Percentiles rank a stretch among this genome's conserved stretches.
These are phyloP conservation scores for Vultur gryphus DNA, from an alignment of 2,797 vertebrate species.

Conservation along the genomic window DNA sequence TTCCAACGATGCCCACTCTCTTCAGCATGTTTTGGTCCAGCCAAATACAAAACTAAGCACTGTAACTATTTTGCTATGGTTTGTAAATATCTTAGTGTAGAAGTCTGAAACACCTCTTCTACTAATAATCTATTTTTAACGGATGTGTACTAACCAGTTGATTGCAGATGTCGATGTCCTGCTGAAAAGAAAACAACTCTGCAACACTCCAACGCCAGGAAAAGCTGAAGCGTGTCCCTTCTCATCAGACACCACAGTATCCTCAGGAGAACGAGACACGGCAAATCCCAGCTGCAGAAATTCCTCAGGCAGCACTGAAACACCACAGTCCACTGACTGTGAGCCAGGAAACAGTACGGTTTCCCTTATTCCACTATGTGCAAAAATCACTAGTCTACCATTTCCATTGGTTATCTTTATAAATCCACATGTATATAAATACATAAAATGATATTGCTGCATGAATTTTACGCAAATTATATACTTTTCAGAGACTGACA, in stretches of 20 bases:
- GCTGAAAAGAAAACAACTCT: neutral
- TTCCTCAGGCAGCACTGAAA: neutral
- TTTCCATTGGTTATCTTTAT: neutral
- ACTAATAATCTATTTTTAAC: neutral
- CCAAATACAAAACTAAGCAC: neutral
- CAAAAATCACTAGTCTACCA: neutral
- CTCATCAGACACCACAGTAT: neutral
- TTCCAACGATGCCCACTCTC: no score
- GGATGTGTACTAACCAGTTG: neutral
- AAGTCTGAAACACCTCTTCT: neutral
- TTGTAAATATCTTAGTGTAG: neutral
- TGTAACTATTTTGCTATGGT: neutral
- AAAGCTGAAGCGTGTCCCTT: neutral
- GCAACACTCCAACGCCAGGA: neutral
- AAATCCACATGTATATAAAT: neutral
- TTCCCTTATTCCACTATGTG: neutral
- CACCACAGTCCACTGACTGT: neutral
- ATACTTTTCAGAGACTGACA: neutral
- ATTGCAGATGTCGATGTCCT: neutral
- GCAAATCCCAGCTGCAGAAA: neutral
- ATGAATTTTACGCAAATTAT: neutral
- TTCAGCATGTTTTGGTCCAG: neutral
- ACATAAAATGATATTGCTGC: neutral
- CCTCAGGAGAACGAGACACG: fast-evolving
- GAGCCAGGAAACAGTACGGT: neutral